These are phyloP conservation scores for Chaetops frenatus DNA, from an alignment of 2,113 vertebrate genomes.

Conservation along the genomic window DNA sequence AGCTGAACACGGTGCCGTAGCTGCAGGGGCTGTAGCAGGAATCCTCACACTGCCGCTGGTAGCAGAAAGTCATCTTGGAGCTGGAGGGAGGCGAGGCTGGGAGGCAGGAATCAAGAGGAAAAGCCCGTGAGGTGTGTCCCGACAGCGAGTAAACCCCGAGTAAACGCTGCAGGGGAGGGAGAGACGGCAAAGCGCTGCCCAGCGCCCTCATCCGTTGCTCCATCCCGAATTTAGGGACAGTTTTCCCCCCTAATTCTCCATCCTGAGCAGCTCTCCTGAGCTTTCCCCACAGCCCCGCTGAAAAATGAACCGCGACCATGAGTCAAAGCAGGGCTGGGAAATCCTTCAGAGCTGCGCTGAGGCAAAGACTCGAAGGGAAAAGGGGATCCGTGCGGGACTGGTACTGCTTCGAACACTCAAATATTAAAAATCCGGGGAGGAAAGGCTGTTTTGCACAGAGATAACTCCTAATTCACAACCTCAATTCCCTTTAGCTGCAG, in stretches of 20 bases:
- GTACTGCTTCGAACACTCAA: neutral
- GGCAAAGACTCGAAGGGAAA: neutral
- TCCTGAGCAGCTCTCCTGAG: neutral
- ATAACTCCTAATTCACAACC: neutral
- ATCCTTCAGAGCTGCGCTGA: fast-evolving
- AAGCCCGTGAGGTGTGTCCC: neutral
- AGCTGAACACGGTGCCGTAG: neutral
- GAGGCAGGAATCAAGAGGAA: neutral
- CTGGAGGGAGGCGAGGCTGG: neutral
- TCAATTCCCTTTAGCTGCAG: neutral
- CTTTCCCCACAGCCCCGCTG: neutral
- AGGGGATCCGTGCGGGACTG: fast-evolving
- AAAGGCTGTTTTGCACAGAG: neutral
- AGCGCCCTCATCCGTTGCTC: fast-evolving
- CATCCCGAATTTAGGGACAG: fast-evolving
- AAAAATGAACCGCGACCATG: fast-evolving
- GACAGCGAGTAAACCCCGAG: neutral
- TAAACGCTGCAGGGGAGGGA: neutral
- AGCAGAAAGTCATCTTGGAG: neutral
- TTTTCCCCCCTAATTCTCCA: neutral
- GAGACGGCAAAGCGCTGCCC: neutral
- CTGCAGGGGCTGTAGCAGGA: neutral
- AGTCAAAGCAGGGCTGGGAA: neutral
- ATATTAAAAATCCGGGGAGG: neutral
- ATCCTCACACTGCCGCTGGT: slow-evolving; percentile 16